Evolutionary conservation across 2,797 vertebrate genomes (phyloP).

Genomic region (Paedocypris micromegethes): DNA sequence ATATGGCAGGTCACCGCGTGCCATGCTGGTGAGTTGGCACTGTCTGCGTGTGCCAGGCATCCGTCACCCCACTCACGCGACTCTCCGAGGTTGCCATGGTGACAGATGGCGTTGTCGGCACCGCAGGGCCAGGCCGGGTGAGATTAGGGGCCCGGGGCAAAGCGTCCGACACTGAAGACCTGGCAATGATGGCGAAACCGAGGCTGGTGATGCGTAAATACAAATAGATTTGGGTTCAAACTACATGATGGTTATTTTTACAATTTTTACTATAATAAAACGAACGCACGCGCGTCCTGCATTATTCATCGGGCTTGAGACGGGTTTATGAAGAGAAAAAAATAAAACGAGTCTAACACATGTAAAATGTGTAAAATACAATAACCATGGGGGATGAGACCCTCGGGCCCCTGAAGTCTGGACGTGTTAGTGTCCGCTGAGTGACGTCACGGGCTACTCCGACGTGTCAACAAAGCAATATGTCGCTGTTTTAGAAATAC

Average conservation of each 20-base stretch:
- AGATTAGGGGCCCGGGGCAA: slow-evolving; percentile 50
- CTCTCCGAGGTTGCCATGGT: slow-evolving; percentile 71
- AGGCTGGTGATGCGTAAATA: too few species aligned
- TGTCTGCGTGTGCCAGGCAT: slow-evolving; percentile 71
- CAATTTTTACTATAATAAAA: too few species aligned
- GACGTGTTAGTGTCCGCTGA: slow-evolving; percentile 43
- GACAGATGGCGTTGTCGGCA: slow-evolving; percentile 65
- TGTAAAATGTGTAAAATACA: not conserved
- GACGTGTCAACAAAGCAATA: too few species aligned
- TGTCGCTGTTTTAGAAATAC: too few species aligned
- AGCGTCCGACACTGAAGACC: slow-evolving; percentile 38
- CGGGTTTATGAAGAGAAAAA: too few species aligned
- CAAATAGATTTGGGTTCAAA: too few species aligned
- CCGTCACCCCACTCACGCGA: slow-evolving; percentile 75
- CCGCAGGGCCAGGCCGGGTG: slow-evolving; percentile 54
- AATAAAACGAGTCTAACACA: not conserved
- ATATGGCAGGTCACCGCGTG: slow-evolving; percentile 77
- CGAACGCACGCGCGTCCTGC: too few species aligned
- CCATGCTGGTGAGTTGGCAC: slow-evolving; percentile 77
- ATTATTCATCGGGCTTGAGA: too few species aligned
- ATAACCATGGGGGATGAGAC: slow-evolving; percentile 31
- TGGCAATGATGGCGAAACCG: slow-evolving; percentile 4
- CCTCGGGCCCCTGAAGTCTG: slow-evolving; percentile 35
- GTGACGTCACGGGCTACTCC: slow-evolving; percentile 16
- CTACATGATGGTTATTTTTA: too few species aligned